Percentiles rank a stretch among this genome's conserved stretches.
phyloP scores from a whole-genome alignment of 2,113 vertebrate genomes.

The Alligator mississippiensis region DNA sequence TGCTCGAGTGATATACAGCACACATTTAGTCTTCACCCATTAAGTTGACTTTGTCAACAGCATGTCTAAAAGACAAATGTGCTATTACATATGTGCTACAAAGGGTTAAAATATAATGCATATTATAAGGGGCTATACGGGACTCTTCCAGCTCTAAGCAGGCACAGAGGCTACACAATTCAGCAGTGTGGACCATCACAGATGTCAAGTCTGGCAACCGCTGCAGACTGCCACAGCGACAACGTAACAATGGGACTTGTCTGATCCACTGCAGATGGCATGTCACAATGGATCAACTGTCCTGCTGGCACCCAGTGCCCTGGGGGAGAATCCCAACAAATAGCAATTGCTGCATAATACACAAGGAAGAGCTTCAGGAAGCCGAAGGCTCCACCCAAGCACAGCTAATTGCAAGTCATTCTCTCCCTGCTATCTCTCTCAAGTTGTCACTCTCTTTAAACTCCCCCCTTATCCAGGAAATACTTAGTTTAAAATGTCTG shows the following conservation, averaged over 20 bases:
- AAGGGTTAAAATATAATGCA: background rate
- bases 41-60: background rate
- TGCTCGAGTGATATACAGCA: background rate
- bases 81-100: background rate
- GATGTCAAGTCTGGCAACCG: conserved; percentile 60
- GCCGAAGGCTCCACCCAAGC: conserved; percentile 47
- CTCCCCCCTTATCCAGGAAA: background rate
- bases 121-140: background rate
- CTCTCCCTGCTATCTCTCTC: conserved; percentile 25
- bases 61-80: conserved; percentile 2
- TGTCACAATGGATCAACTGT: conserved; percentile 68
- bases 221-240: conserved; percentile 22
- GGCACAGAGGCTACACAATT: conserved; percentile 12
- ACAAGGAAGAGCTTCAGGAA: conserved; percentile 52
- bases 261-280: conserved; percentile 63
- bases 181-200: conserved; percentile 32
- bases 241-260: conserved; percentile 54
- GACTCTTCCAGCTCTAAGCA: background rate
- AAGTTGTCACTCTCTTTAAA: conserved; percentile 5
- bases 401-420: conserved; percentile 36
- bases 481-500: background rate
- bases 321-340: conserved; percentile 39
- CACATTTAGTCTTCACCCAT: background rate
- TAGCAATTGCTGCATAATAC: conserved; percentile 53
- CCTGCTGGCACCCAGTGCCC: conserved; percentile 12